phyloP scores from a whole-genome alignment of 1,140 invertebrate species.

The Pteromalus puparum region DNA sequence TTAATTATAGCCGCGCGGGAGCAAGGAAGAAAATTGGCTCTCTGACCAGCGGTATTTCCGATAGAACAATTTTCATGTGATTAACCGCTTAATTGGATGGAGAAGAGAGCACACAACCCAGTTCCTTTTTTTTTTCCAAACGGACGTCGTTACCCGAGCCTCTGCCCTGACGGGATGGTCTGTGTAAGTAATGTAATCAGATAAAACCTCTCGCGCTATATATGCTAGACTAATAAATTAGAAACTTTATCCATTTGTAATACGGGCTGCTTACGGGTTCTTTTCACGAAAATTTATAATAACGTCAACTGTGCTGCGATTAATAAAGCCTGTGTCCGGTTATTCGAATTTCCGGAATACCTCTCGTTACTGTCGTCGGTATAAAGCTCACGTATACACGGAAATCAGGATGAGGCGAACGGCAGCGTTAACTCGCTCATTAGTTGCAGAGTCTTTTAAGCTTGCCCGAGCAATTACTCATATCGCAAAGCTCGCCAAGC shows the following conservation, averaged over 20 bases:
- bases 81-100: neutral
- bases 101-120: neutral
- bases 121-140: neutral
- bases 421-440: neutral
- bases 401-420: too few relatives aligned
- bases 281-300: neutral
- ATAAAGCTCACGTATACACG: too few relatives aligned
- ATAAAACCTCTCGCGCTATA: neutral
- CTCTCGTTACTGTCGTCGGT: too few relatives aligned
- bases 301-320: too few relatives aligned
- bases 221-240: neutral
- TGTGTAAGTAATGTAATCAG: neutral
- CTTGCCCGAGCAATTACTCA: neutral
- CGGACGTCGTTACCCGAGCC: neutral
- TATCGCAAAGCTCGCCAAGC: neutral
- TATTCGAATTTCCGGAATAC: too few relatives aligned
- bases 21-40: neutral
- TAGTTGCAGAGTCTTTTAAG: neutral
- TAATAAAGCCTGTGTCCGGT: too few relatives aligned
- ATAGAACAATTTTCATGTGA: constrained; percentile 1
- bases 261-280: neutral
- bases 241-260: neutral
- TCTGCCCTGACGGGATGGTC: neutral
- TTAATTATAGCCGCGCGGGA: neutral
- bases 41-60: neutral